These are phyloP conservation scores for Cancer borealis DNA, from an alignment of 2,888 invertebrate genomes.

Conservation along the genomic window DNA sequence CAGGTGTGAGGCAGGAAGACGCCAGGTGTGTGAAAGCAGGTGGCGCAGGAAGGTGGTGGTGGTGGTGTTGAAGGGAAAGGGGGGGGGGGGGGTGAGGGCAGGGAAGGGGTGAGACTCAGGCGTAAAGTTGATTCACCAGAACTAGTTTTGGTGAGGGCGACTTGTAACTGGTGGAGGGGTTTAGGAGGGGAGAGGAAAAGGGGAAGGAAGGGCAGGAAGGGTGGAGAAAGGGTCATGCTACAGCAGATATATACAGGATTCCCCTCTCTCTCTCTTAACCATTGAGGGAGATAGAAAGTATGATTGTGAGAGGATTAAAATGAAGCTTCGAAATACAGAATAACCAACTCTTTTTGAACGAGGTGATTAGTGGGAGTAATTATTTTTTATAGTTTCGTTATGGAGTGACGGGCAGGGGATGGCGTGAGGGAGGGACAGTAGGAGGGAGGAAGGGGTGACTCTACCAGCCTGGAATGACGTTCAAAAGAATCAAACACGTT, in stretches of 20 bases:
- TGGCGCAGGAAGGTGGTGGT: background rate
- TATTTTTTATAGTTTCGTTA: conserved; percentile 22
- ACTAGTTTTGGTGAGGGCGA: background rate
- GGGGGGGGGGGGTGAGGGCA: background rate
- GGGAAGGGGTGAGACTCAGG: background rate
- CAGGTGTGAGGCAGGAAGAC: conserved; percentile 33
- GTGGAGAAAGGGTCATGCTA: background rate
- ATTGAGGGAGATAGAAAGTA: background rate
- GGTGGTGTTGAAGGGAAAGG: background rate
- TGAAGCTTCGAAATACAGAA: background rate
- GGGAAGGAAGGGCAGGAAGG: background rate
- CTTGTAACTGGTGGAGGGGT: conserved; percentile 11
- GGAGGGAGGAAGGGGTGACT: background rate
- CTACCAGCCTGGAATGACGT: conserved; percentile 5
- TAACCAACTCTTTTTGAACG: background rate
- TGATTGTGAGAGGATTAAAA: background rate
- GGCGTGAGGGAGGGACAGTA: background rate
- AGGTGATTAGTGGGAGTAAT: background rate
- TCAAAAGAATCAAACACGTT: background rate
- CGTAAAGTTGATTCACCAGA: conserved; percentile 29
- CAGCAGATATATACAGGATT: background rate
- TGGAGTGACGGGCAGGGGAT: background rate
- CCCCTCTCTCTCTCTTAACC: background rate
- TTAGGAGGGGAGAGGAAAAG: background rate
- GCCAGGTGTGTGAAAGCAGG: conserved; percentile 39